Evolutionary conservation across 2,113 vertebrate species (phyloP).

Genomic region (Pheucticus melanocephalus): DNA sequence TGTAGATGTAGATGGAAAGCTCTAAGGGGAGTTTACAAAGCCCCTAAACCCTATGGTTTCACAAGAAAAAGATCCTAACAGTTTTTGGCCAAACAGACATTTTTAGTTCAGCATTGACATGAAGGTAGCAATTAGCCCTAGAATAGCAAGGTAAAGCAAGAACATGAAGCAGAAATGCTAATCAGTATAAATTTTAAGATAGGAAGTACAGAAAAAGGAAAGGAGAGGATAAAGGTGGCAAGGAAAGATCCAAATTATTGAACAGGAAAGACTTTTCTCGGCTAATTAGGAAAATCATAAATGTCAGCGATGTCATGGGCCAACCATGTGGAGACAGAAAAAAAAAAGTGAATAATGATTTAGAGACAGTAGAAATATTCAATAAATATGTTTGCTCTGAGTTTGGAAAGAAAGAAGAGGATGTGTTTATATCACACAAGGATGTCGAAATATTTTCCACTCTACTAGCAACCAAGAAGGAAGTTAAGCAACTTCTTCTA

Average conservation of each 20-base stretch:
- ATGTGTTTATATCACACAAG: constrained; percentile 56
- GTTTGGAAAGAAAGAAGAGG: constrained; percentile 51
- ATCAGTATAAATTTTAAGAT: constrained; percentile 16
- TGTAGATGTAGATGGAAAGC: rapidly evolving
- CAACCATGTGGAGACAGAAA: constrained; percentile 27
- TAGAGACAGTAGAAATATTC: constrained; percentile 28
- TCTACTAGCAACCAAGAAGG: constrained; percentile 60
- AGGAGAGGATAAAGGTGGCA: background rate
- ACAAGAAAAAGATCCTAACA: background rate
- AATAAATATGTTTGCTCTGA: constrained; percentile 53
- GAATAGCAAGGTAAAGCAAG: background rate
- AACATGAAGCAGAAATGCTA: constrained; percentile 24
- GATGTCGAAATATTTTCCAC: constrained; percentile 64
- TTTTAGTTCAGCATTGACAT: background rate
- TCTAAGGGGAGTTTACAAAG: background rate
- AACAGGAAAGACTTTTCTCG: constrained; percentile 6
- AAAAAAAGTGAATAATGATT: constrained; percentile 39
- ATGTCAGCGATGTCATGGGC: background rate
- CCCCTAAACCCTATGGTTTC: background rate
- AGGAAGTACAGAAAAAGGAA: background rate
- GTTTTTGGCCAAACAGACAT: background rate
- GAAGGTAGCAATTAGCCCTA: background rate
- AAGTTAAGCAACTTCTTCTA: constrained; percentile 68
- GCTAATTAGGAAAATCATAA: constrained; percentile 27
- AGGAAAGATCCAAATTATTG: background rate